Conservation (phyloP, 2,113 vertebrate genomes). For the Microcebus jonahi region DNA sequence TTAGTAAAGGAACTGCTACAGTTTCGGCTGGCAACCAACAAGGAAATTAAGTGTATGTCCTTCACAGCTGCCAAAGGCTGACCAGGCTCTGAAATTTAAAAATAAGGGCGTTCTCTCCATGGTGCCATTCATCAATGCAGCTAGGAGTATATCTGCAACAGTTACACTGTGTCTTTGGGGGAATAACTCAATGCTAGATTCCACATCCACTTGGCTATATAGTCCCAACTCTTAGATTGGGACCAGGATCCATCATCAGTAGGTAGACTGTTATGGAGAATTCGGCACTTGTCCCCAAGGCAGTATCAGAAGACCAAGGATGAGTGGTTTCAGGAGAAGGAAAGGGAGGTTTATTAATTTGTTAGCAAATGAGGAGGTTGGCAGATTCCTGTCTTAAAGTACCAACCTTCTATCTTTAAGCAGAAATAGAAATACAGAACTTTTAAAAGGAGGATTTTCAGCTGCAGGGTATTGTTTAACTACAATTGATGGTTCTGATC, state of each 20-base stretch:
- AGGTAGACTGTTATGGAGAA: background rate
- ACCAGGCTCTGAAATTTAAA: slow-evolving; percentile 43
- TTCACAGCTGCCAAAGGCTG: slow-evolving; percentile 66
- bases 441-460: no score
- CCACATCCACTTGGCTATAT: background rate
- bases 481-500: no score
- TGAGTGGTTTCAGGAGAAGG: no score
- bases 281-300: no score
- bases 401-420: no score
- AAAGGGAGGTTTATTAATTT: no score
- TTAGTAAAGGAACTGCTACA: slow-evolving; percentile 62
- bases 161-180: background rate
- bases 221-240: background rate
- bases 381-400: no score
- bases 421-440: no score
- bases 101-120: slow-evolving; percentile 40
- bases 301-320: no score
- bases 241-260: background rate
- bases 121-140: slow-evolving; percentile 25
- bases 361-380: no score
- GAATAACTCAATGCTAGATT: background rate
- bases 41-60: slow-evolving; percentile 52
- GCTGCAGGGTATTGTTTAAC: no score
- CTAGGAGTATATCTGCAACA: background rate
- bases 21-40: slow-evolving; percentile 42